phyloP scores from a whole-genome alignment of 2,888 invertebrate genomes.

The Xanthorhoe spadicearia region DNA sequence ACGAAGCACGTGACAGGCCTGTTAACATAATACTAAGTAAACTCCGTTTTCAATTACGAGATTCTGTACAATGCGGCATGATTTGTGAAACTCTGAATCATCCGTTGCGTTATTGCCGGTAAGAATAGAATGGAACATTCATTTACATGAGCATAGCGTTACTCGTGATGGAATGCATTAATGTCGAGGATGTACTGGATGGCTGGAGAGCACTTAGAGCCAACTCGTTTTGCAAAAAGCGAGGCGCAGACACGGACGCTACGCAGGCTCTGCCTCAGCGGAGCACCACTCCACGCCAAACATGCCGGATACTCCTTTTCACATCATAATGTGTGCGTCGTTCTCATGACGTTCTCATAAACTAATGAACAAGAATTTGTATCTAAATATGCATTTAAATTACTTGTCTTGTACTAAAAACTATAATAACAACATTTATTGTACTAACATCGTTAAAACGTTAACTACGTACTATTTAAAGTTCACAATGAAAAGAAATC shows the following conservation, averaged over 20 bases:
- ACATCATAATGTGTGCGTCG: slow-evolving; percentile 20
- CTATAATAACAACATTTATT: no score
- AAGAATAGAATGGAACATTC: slow-evolving; percentile 60
- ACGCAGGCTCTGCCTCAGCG: slow-evolving; percentile 46
- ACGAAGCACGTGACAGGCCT: slow-evolving; percentile 68
- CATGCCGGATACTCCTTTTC: slow-evolving; percentile 48
- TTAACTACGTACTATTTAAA: no score
- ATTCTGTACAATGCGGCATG: slow-evolving; percentile 57
- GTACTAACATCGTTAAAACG: no score
- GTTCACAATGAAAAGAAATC: not conserved
- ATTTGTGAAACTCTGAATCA: slow-evolving; percentile 56
- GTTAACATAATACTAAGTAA: slow-evolving; percentile 71
- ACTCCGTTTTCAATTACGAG: slow-evolving; percentile 75
- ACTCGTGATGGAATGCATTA: slow-evolving; percentile 72
- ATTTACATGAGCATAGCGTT: slow-evolving; percentile 64
- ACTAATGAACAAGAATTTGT: not conserved
- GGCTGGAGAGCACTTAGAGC: slow-evolving; percentile 60
- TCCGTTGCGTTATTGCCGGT: slow-evolving; percentile 49
- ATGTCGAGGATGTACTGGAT: slow-evolving; percentile 58
- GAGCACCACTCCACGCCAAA: slow-evolving; percentile 52
- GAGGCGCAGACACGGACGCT: slow-evolving; percentile 57
- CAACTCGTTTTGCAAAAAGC: slow-evolving; percentile 60
- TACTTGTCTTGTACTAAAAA: not conserved
- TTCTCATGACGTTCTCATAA: not conserved
- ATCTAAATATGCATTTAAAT: not conserved